Conservation (phyloP, 2,888 invertebrate species). For the Anthophora plumipes region DNA sequence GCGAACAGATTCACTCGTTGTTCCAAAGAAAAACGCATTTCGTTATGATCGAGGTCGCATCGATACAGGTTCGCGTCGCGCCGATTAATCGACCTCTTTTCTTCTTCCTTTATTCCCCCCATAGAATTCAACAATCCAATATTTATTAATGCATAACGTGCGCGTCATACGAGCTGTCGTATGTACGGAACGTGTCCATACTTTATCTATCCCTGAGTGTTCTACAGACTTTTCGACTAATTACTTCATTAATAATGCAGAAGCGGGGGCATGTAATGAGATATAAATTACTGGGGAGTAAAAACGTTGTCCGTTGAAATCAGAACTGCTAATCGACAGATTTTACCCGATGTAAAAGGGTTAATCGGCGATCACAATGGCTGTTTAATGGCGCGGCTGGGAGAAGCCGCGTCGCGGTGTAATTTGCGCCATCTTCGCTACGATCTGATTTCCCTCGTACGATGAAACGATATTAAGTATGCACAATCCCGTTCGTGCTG, state of each 20-base stretch:
- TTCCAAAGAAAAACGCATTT: background rate
- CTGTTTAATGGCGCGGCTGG: slow-evolving; percentile 52
- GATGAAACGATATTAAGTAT: slow-evolving; percentile 53
- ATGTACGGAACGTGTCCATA: slow-evolving; percentile 8
- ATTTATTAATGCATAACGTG: slow-evolving; percentile 51
- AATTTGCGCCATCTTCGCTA: slow-evolving; percentile 16
- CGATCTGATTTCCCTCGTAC: slow-evolving; percentile 18
- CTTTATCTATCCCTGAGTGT: slow-evolving; percentile 29
- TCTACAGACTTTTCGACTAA: slow-evolving; percentile 60
- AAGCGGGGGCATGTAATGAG: slow-evolving; percentile 64
- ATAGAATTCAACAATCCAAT: slow-evolving; percentile 18
- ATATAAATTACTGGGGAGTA: slow-evolving; percentile 74
- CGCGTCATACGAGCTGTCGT: slow-evolving; percentile 26
- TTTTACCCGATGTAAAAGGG: slow-evolving; percentile 69
- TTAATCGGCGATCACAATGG: slow-evolving; percentile 60
- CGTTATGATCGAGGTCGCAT: background rate
- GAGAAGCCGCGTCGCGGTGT: slow-evolving; percentile 17
- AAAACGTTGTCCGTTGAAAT: slow-evolving; percentile 68
- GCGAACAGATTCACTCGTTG: background rate
- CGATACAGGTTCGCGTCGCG: background rate
- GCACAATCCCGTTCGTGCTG: slow-evolving; percentile 35
- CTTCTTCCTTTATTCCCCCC: too few relatives aligned
- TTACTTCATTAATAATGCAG: slow-evolving; percentile 68
- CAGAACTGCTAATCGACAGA: slow-evolving; percentile 66
- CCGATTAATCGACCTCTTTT: slow-evolving; percentile 40